Evolutionary conservation across 1,140 invertebrate genomes (phyloP).

Genomic region (Drosophila gunungcola): DNA sequence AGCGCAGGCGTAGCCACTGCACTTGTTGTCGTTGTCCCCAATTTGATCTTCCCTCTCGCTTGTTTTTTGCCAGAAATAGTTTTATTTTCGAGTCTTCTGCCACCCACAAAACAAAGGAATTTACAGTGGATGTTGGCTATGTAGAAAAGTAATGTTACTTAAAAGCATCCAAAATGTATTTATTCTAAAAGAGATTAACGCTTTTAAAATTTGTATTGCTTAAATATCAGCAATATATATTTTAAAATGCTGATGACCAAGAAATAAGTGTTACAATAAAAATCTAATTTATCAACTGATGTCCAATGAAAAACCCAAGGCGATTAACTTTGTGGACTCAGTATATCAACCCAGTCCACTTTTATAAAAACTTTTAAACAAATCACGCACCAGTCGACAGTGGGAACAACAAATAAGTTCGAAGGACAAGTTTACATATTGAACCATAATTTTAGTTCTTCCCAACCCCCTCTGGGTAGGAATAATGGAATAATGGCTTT

Average conservation of each 20-base stretch:
- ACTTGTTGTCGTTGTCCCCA: constrained; percentile 8
- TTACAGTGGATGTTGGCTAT: constrained; percentile 14
- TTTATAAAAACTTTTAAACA: constrained; percentile 36
- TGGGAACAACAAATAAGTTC: neutral
- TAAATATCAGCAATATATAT: no score
- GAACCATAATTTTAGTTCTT: constrained; percentile 33
- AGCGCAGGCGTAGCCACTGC: constrained; percentile 45
- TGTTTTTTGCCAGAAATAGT: constrained; percentile 30
- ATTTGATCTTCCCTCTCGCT: neutral
- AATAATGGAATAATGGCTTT: constrained; percentile 40
- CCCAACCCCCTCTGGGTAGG: neutral
- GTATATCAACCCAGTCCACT: neutral
- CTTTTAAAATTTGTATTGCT: no score
- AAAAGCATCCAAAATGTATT: no score
- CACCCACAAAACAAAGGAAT: constrained; percentile 40
- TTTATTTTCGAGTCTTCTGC: constrained; percentile 22
- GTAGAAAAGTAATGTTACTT: neutral
- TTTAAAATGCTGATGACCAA: no score
- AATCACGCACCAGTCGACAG: constrained; percentile 28
- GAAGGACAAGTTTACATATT: constrained; percentile 50
- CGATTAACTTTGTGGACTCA: neutral
- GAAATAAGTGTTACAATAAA: neutral
- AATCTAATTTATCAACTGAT: neutral
- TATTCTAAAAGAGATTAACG: no score
- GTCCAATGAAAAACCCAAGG: constrained; percentile 1